phyloP scores from a whole-genome alignment of 1,140 invertebrate genomes.

The Venustaconcha ellipsiformis region DNA sequence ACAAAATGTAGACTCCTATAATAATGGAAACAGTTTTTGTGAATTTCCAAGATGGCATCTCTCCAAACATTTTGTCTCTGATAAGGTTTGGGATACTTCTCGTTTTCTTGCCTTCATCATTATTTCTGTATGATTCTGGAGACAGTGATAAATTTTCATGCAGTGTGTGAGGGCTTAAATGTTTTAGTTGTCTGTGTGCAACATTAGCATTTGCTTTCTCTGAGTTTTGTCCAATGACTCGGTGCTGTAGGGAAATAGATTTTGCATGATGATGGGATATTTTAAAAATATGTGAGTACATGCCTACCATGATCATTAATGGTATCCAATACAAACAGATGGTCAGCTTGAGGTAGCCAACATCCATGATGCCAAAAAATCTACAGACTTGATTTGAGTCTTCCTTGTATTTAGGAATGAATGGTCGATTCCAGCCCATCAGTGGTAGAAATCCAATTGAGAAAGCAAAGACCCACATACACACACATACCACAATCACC shows the following conservation, averaged over 20 bases:
- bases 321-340: slow-evolving; percentile 37
- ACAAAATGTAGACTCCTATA: slow-evolving; percentile 55
- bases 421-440: slow-evolving; percentile 37
- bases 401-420: slow-evolving; percentile 5
- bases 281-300: slow-evolving; percentile 37
- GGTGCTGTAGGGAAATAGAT: slow-evolving; percentile 30
- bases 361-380: slow-evolving; percentile 38
- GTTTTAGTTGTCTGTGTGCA: background rate
- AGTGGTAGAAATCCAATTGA: slow-evolving; percentile 31
- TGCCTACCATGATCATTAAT: slow-evolving; percentile 30
- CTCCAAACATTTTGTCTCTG: background rate
- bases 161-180: background rate
- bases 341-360: slow-evolving; percentile 27
- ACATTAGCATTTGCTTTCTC: background rate
- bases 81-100: background rate
- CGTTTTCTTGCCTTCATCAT: too few relatives aligned
- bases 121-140: too few relatives aligned
- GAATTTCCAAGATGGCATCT: slow-evolving; percentile 64
- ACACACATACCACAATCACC: slow-evolving; percentile 16
- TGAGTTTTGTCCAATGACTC: background rate
- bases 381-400: slow-evolving; percentile 25
- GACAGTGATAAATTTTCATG: background rate
- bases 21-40: slow-evolving; percentile 69
- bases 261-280: slow-evolving; percentile 34
- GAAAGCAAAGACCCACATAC: slow-evolving; percentile 33